Conservation (phyloP, 1,140 invertebrate species). For the Drosophila kurseongensis region DNA sequence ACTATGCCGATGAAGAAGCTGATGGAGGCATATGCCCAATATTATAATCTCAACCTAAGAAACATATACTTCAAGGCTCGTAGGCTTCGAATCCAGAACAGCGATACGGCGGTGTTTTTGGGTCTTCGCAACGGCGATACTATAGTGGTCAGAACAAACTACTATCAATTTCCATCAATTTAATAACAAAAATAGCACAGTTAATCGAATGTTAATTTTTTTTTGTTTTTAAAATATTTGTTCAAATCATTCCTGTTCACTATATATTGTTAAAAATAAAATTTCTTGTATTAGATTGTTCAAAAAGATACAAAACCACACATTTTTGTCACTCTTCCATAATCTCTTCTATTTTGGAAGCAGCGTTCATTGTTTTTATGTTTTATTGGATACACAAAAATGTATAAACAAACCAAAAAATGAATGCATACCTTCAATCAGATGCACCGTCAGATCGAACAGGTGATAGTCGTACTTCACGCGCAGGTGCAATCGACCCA, state of each 20-base stretch:
- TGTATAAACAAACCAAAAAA: too few species aligned
- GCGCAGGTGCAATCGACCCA: constrained; percentile 93
- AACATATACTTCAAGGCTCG: neutral
- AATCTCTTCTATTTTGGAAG: too few species aligned
- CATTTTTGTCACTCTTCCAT: too few species aligned
- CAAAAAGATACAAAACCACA: neutral
- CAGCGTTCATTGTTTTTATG: too few species aligned
- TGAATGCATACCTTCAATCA: constrained; percentile 91
- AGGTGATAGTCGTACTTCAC: constrained; percentile 95
- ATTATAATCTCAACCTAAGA: neutral
- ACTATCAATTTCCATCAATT: neutral
- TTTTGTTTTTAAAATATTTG: too few species aligned
- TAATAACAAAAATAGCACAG: neutral
- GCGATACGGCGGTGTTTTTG: neutral
- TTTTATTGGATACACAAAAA: too few species aligned
- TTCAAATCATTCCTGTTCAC: neutral
- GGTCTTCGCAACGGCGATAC: neutral
- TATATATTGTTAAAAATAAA: neutral
- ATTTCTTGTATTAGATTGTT: neutral
- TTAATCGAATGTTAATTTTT: too few species aligned
- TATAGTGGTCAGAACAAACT: neutral
- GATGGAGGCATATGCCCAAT: neutral
- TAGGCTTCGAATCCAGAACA: neutral
- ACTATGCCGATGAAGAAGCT: neutral
- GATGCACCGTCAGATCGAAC: constrained; percentile 93